Base-by-base conservation (phyloP, 2,888 invertebrate genomes). In the Prosapia bicincta region DNA sequence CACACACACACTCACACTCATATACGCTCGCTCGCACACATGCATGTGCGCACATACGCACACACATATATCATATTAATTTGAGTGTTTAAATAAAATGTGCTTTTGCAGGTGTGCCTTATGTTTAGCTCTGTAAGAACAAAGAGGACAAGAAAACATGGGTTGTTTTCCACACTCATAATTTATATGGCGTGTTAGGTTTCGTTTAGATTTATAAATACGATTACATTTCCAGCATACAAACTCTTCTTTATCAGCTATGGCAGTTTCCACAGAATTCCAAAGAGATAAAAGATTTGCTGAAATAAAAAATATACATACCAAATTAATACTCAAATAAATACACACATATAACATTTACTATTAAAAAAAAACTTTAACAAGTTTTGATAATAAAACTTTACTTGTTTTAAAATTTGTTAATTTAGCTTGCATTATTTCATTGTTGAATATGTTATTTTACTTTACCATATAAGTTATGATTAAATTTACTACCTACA, bases 161-260 rank as follows among this genome's bases (percentile, higher is more conserved):
- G 78, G 79, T 26, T 72, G 76, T 20, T 83, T 84, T 6, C 78
- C 80, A 30, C 80, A 80, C n/a, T 78, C 79, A 32, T 74, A 79
- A 68, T 75, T 76, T 73, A 74, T 24, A 32, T 80, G 80, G 28
- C 75, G 76, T 13, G 67, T 66, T 24, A 80, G 25, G 38, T 66
- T 71, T 5, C 74, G 32, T 32, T 75, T 74, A 26, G 67, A 66
- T 65, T 76, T 75, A 26, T 80, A 80, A 54, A 54, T 54, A 20
- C 54, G 54, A 54, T 20, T 54, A 20, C 54, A 54, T 20, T 2
- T 54, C 20, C 20, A 54, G 13, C 54, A 54, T 1, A 54, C 54
- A 20, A 54, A 54, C 7, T 54, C 54, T 54, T 54, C 54, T 54
- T 54, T 54, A 3, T 54, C 54, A 9, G 54, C 54, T 20, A 54